Evolutionary conservation across 2,797 vertebrate genomes (phyloP).

Genomic region (Danio choprae): DNA sequence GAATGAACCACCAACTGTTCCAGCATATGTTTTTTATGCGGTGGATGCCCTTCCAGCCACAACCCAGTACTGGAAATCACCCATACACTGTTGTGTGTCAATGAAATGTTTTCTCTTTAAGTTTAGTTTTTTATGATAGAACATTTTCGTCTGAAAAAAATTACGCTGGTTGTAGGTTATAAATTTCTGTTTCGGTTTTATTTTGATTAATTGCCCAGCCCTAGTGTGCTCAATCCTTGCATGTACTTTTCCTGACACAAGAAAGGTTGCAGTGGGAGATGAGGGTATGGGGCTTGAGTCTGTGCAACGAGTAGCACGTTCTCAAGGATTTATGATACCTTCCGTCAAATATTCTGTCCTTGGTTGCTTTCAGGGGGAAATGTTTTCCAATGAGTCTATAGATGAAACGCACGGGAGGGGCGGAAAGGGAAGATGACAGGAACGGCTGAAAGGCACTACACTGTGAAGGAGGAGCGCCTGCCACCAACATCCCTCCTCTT

Average conservation of each 20-base stretch:
- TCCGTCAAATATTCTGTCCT: constrained; percentile 54
- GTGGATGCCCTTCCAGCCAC: no score
- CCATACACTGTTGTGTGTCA: no score
- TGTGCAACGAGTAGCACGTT: constrained; percentile 46
- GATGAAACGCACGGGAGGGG: constrained; percentile 56
- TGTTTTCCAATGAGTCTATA: constrained; percentile 48
- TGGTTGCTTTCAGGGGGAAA: constrained; percentile 55
- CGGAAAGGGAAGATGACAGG: constrained; percentile 40
- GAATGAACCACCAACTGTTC: no score
- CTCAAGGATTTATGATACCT: constrained; percentile 62
- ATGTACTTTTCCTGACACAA: constrained; percentile 23
- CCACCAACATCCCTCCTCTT: constrained; percentile 43
- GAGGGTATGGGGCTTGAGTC: constrained; percentile 27
- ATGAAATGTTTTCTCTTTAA: no score
- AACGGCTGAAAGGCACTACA: constrained; percentile 50
- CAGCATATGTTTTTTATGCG: no score
- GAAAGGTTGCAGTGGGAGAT: constrained; percentile 49
- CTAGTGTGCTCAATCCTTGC: constrained; percentile 5
- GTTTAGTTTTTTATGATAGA: no score
- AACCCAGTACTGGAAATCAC: no score
- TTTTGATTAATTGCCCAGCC: no score
- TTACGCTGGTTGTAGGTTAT: no score
- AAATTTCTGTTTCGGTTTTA: no score
- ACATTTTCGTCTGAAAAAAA: no score
- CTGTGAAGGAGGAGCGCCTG: constrained; percentile 28